Conservation (phyloP, 2,797 vertebrate species). For the Denticeps clupeoides region DNA sequence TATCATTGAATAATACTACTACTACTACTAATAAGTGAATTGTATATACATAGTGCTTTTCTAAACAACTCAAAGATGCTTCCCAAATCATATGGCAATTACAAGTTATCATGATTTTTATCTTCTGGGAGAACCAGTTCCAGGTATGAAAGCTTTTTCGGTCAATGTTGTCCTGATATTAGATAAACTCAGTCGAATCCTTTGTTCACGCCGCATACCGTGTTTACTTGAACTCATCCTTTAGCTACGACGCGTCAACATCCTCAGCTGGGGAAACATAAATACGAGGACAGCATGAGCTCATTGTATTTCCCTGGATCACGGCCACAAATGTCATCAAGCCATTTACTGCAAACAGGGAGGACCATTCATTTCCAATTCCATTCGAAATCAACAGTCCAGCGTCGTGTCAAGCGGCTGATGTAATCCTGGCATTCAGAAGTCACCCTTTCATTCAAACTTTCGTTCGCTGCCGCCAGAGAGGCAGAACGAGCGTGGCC, state of each 20-base stretch:
- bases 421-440: slow-evolving; percentile 24
- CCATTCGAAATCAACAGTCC: slow-evolving; percentile 48
- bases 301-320: slow-evolving; percentile 25
- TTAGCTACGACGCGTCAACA: slow-evolving; percentile 3
- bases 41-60: too few species aligned
- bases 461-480: background rate
- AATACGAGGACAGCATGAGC: slow-evolving; percentile 18
- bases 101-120: background rate
- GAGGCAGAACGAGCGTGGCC: too few species aligned
- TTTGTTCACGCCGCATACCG: background rate
- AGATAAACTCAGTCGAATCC: background rate
- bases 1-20: too few species aligned
- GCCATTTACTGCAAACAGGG: slow-evolving; percentile 58
- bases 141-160: background rate
- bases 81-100: background rate
- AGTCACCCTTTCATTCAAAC: slow-evolving; percentile 23
- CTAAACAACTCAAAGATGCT: too few species aligned
- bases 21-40: too few species aligned
- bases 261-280: slow-evolving; percentile 8
- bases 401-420: slow-evolving; percentile 16
- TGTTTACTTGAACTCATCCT: slow-evolving; percentile 8
- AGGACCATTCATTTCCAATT: slow-evolving; percentile 49
- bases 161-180: background rate
- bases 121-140: background rate
- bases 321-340: slow-evolving; percentile 23